A percentile compares a stretch with the other conserved stretches of the same genome.
Evolutionary conservation across 2,797 vertebrate species (phyloP).

Genomic region (Typhlichthys eigenmanni): DNA sequence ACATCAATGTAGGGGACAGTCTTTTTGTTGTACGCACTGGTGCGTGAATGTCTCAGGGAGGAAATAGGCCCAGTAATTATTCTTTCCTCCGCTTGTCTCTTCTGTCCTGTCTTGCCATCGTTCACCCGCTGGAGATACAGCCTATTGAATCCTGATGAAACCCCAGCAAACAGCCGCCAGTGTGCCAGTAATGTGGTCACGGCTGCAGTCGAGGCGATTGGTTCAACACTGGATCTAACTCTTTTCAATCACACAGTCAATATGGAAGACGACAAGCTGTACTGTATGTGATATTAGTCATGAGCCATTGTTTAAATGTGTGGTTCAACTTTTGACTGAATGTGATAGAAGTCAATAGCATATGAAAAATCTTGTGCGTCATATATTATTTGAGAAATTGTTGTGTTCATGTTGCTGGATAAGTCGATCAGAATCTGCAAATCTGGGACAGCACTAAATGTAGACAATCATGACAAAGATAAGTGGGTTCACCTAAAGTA

Average conservation of each 20-base stretch:
- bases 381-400: conserved; percentile 29
- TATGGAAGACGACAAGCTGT: conserved; percentile 28
- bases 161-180: conserved; percentile 44
- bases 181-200: conserved; percentile 25
- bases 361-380: conserved; percentile 16
- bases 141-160: conserved; percentile 72
- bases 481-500: conserved; percentile 48
- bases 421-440: conserved; percentile 39
- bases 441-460: conserved; percentile 41
- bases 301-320: conserved; percentile 43
- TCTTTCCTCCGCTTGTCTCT: conserved; percentile 67
- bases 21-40: conserved; percentile 53
- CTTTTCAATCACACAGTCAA: conserved; percentile 55
- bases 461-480: conserved; percentile 53
- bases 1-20: conserved; percentile 62
- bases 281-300: conserved; percentile 41
- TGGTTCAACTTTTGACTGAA: conserved; percentile 21
- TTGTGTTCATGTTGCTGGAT: conserved; percentile 28
- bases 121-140: conserved; percentile 54
- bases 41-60: conserved; percentile 66
- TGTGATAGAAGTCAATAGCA: conserved; percentile 34
- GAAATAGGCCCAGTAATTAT: conserved; percentile 72
- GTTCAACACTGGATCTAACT: conserved; percentile 40
- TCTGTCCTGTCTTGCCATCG: conserved; percentile 57
- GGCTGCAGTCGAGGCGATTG: conserved; percentile 24